phyloP scores from a whole-genome alignment of 2,113 vertebrate genomes.

The Ia io region DNA sequence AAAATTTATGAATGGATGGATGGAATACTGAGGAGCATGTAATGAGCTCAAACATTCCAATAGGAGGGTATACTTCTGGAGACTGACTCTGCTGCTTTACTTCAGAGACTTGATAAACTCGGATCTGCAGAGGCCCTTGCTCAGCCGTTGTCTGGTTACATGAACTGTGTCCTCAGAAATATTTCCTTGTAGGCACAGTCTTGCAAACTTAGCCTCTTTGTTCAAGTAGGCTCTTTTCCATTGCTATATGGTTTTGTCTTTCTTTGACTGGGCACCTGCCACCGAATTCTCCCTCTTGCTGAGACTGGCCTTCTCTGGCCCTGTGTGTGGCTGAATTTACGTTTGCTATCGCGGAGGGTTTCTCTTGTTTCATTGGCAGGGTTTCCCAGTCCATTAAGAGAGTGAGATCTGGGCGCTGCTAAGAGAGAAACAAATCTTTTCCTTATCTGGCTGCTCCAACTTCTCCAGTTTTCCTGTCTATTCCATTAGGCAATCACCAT shows the following conservation, averaged over 20 bases:
- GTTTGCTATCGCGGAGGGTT: constrained; percentile 34
- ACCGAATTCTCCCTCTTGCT: constrained; percentile 14
- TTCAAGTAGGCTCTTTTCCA: background rate
- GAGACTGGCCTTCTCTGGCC: background rate
- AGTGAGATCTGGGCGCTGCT: constrained; percentile 30
- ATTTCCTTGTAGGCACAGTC: background rate
- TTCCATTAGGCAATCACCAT: constrained; percentile 45
- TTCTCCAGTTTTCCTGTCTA: constrained; percentile 41
- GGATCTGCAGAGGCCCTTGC: background rate
- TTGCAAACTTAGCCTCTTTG: background rate
- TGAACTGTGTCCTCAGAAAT: background rate
- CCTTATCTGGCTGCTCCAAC: constrained; percentile 34
- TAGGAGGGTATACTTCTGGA: background rate
- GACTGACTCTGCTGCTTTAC: background rate
- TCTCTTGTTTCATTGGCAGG: constrained; percentile 55
- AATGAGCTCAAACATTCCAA: background rate
- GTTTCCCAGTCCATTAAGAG: constrained; percentile 50
- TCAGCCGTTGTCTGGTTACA: background rate
- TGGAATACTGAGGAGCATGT: fast-evolving
- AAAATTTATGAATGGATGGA: background rate
- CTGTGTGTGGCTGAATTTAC: background rate
- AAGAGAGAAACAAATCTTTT: constrained; percentile 55
- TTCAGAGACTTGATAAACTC: background rate
- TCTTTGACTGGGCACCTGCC: background rate
- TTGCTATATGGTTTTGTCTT: constrained; percentile 20